phyloP scores from a whole-genome alignment of 30 jellyfish, hydroid and myxozoan genomes.

The Cassiopea andromeda region DNA sequence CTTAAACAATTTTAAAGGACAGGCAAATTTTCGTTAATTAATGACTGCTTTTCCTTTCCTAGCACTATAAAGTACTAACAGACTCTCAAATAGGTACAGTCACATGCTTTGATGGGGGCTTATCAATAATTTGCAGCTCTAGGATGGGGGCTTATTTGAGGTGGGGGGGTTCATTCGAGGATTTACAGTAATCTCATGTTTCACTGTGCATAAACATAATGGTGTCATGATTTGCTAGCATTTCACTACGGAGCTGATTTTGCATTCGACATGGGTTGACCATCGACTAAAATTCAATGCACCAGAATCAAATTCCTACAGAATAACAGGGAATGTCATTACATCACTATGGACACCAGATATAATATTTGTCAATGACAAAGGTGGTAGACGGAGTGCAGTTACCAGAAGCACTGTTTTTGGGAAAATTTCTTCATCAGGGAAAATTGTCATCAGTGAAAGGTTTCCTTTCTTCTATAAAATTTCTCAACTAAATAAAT shows the following conservation, averaged over 20 bases:
- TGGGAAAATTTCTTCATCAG: constrained; percentile 16
- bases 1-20: too few relatives aligned
- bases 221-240: background rate
- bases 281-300: background rate
- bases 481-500: background rate
- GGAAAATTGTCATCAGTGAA: constrained; percentile 24
- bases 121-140: too few relatives aligned
- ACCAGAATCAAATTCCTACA: background rate
- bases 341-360: constrained; percentile 31
- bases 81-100: too few relatives aligned
- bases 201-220: too few relatives aligned
- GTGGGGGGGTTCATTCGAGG: too few relatives aligned
- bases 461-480: background rate
- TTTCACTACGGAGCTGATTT: constrained; percentile 5
- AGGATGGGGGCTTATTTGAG: too few relatives aligned
- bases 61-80: too few relatives aligned
- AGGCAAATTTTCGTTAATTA: too few relatives aligned
- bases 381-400: constrained; percentile 2
- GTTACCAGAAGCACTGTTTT: constrained; percentile 2
- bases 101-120: too few relatives aligned
- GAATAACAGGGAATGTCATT: constrained; percentile 9
- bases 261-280: constrained; percentile 28
- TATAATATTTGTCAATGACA: background rate
- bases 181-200: too few relatives aligned
- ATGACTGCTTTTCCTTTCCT: too few relatives aligned